phyloP scores from a whole-genome alignment of 2,888 invertebrate species.

The Melikaiella ostensackeni region DNA sequence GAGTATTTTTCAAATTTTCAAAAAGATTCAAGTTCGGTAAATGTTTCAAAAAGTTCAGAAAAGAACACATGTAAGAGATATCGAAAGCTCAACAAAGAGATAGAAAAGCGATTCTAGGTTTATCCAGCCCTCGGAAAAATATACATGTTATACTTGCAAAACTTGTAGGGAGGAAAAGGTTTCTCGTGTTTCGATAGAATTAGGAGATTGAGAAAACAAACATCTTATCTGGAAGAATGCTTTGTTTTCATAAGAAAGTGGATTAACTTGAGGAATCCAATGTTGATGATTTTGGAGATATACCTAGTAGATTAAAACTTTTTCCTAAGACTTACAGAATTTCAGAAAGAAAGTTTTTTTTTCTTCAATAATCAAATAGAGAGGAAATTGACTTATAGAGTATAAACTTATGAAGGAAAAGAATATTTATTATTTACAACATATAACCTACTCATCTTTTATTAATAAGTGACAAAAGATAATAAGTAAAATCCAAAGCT shows the following conservation, averaged over 20 bases:
- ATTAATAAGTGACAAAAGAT: no score
- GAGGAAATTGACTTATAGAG: no score
- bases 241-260: not conserved
- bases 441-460: no score
- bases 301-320: not conserved
- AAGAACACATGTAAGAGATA: not conserved
- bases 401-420: no score
- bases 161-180: not conserved
- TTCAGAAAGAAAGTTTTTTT: no score
- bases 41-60: not conserved
- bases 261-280: not conserved
- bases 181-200: not conserved
- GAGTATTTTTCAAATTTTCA: not conserved
- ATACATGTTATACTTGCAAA: not conserved
- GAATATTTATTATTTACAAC: no score
- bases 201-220: not conserved
- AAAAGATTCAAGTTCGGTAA: not conserved
- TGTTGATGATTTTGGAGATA: not conserved
- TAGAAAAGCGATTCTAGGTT: not conserved
- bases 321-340: no score
- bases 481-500: no score
- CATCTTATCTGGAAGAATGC: not conserved
- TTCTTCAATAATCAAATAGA: no score
- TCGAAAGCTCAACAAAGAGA: not conserved
- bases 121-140: not conserved